Evolutionary conservation across 2,888 invertebrate genomes (phyloP).

Genomic region (Cetonia aurata): DNA sequence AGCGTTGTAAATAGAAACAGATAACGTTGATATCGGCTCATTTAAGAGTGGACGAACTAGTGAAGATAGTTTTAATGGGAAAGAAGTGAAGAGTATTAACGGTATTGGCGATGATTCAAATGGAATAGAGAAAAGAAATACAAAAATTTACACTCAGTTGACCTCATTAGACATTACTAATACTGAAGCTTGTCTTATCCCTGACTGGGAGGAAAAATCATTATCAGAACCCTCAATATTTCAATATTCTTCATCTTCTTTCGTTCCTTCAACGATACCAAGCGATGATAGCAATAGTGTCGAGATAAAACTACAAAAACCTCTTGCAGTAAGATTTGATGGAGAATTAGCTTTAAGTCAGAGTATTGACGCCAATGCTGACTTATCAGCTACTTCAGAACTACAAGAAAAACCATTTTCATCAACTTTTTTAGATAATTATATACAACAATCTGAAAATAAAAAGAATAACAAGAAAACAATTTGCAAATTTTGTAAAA

Average conservation of each 20-base stretch:
- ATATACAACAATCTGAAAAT: constrained; percentile 5
- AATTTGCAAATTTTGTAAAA: constrained; percentile 45
- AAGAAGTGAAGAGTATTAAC: background rate
- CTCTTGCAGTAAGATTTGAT: constrained; percentile 3
- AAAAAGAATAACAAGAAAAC: constrained; percentile 33
- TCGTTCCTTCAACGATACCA: background rate
- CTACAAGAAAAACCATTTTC: too few relatives aligned
- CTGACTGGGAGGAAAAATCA: constrained; percentile 1
- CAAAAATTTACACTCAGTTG: constrained; percentile 2
- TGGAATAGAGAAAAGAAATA: constrained; percentile 2
- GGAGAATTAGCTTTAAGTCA: too few relatives aligned
- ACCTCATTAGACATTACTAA: background rate
- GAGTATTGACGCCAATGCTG: too few relatives aligned
- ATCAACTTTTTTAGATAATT: constrained; percentile 1
- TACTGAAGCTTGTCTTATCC: background rate
- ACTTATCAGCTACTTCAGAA: too few relatives aligned
- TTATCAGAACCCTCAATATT: background rate
- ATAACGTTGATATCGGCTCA: constrained; percentile 4
- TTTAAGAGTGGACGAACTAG: background rate
- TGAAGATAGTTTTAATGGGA: background rate
- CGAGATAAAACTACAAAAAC: background rate
- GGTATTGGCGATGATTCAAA: background rate
- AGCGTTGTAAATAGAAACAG: constrained; percentile 1
- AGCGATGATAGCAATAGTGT: constrained; percentile 2
- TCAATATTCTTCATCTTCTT: constrained; percentile 9